Evolutionary conservation across 35 echinoderm and acorn worm species (phyloP).

Genomic region (Strongylocentrotus purpuratus): DNA sequence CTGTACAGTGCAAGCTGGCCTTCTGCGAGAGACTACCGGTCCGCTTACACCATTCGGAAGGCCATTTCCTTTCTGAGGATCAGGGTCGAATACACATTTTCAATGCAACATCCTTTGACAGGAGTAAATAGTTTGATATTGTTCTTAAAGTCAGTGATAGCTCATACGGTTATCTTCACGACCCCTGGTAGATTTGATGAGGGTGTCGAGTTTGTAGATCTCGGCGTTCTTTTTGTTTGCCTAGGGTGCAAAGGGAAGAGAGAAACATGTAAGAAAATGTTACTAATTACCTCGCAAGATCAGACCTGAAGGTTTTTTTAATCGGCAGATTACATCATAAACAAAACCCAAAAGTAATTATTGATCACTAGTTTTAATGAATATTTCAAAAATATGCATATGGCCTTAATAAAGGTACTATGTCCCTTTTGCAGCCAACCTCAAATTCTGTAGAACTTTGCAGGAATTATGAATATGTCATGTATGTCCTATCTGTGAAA

Average conservation of each 20-base stretch:
- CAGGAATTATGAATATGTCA: no score
- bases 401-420: no score
- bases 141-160: neutral
- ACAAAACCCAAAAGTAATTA: no score
- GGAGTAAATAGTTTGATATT: neutral
- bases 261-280: neutral
- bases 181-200: constrained; percentile 76
- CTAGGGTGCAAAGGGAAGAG: constrained; percentile 35
- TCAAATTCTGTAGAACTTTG: no score
- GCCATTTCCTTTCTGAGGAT: neutral
- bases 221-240: constrained; percentile 71
- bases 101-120: neutral
- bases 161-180: constrained; percentile 92
- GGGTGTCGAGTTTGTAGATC: constrained; percentile 53
- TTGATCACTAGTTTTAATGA: no score
- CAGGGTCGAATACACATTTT: neutral
- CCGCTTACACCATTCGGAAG: neutral
- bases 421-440: no score
- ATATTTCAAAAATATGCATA: no score
- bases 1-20: neutral
- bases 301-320: no score
- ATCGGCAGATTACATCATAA: no score
- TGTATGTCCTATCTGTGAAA: no score
- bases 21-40: neutral
- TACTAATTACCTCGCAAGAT: neutral